Conservation (phyloP, 2,888 invertebrate species). For the Pachliopta kotzebuea region DNA sequence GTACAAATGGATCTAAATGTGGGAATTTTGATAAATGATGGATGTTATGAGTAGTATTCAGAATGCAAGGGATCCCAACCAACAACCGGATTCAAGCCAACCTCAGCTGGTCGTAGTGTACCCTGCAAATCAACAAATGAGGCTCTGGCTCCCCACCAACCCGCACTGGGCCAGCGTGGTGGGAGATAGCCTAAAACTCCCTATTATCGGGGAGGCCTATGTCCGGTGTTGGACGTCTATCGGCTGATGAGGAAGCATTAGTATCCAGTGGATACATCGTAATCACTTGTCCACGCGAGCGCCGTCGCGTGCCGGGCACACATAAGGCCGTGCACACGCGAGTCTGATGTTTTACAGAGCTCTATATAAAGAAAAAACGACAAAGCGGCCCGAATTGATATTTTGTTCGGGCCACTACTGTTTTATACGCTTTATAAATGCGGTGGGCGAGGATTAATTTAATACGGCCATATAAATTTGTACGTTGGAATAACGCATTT, state of each 20-base stretch:
- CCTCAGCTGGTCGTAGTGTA: too few species aligned
- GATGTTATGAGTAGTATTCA: slow-evolving; percentile 29
- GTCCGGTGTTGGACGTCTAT: too few species aligned
- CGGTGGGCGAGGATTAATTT: slow-evolving; percentile 33
- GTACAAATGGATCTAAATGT: neutral
- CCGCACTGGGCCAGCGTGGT: too few species aligned
- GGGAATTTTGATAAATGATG: slow-evolving; percentile 25
- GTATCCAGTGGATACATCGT: slow-evolving; percentile 42
- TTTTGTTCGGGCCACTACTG: slow-evolving; percentile 67
- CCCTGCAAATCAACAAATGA: too few species aligned
- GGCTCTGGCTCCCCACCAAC: too few species aligned
- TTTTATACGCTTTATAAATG: slow-evolving; percentile 53
- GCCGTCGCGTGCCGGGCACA: slow-evolving; percentile 62
- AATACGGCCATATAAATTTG: slow-evolving; percentile 42
- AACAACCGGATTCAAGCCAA: too few species aligned
- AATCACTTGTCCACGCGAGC: slow-evolving; percentile 59
- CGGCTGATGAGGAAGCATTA: slow-evolving; percentile 32
- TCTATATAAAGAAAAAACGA: slow-evolving; percentile 61
- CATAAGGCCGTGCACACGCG: slow-evolving; percentile 72
- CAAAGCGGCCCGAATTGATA: slow-evolving; percentile 70
- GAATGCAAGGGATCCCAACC: too few species aligned
- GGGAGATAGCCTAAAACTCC: too few species aligned
- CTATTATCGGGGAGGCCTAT: too few species aligned
- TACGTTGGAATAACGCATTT: slow-evolving; percentile 30
- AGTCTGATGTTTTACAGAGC: slow-evolving; percentile 69